Evolutionary conservation across 53 echinoderm and acorn worm genomes (phyloP).

Genomic region (Apostichopus leukothele): DNA sequence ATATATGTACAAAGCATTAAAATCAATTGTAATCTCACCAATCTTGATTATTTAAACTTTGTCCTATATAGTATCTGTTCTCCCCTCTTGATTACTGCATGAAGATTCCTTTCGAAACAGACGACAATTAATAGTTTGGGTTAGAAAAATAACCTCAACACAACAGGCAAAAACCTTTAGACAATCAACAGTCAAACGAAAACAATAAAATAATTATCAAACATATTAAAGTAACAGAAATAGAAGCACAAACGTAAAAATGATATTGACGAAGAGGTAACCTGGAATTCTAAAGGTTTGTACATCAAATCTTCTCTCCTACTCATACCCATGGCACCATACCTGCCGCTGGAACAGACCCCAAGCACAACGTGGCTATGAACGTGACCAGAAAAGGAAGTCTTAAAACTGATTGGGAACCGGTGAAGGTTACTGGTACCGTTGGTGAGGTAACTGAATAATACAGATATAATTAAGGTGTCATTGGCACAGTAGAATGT

Average conservation of each 20-base stretch:
- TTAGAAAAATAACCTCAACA: too few species aligned
- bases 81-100: too few species aligned
- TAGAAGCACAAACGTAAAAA: too few species aligned
- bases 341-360: constrained; percentile 66
- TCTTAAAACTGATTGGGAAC: constrained; percentile 92
- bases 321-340: constrained; percentile 90
- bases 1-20: too few species aligned
- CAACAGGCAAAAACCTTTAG: too few species aligned
- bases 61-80: too few species aligned
- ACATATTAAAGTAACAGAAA: too few species aligned
- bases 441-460: neutral
- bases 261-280: constrained; percentile 21
- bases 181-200: neutral
- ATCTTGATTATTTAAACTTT: too few species aligned
- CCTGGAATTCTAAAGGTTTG: constrained; percentile 84
- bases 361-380: constrained; percentile 93
- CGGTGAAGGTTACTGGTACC: constrained; percentile 69
- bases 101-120: too few species aligned
- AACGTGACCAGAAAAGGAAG: constrained; percentile 73
- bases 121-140: too few species aligned
- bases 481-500: neutral
- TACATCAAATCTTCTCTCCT: constrained; percentile 92
- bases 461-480: neutral
- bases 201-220: neutral
- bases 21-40: too few species aligned